Evolutionary conservation across 2,113 vertebrate species (phyloP).

Genomic region (Myiopsitta monachus): DNA sequence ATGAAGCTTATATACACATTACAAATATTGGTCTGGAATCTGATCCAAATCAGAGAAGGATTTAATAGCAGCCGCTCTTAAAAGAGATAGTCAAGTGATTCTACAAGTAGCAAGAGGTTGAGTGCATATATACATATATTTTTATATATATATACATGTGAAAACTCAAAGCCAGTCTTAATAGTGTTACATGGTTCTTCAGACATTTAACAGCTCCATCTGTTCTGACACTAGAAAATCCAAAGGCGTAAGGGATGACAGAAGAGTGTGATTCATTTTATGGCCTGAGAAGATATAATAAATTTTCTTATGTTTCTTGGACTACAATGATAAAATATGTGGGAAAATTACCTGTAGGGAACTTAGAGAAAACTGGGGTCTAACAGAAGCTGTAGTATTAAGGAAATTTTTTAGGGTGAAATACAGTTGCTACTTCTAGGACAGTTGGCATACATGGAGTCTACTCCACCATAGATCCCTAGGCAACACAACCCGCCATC

Average conservation of each 20-base stretch:
- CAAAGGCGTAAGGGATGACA: not conserved
- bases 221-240: not conserved
- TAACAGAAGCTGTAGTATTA: not conserved
- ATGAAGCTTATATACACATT: not conserved
- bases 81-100: not conserved
- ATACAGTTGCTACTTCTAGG: not conserved
- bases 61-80: not conserved
- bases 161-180: not conserved
- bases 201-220: not conserved
- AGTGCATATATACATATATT: not conserved
- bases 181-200: not conserved
- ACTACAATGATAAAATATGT: not conserved
- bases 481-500: not conserved
- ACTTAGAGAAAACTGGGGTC: not conserved
- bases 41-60: not conserved
- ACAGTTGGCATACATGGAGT: not conserved
- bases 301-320: not conserved
- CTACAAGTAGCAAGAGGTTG: not conserved
- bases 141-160: not conserved
- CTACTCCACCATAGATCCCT: not conserved
- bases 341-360: not conserved
- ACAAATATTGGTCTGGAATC: not conserved
- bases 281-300: not conserved
- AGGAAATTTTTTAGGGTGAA: not conserved
- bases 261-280: not conserved